Percentiles rank a stretch among this genome's conserved stretches.
Conservation (phyloP, 2,113 vertebrate genomes). For the Progne subis region DNA sequence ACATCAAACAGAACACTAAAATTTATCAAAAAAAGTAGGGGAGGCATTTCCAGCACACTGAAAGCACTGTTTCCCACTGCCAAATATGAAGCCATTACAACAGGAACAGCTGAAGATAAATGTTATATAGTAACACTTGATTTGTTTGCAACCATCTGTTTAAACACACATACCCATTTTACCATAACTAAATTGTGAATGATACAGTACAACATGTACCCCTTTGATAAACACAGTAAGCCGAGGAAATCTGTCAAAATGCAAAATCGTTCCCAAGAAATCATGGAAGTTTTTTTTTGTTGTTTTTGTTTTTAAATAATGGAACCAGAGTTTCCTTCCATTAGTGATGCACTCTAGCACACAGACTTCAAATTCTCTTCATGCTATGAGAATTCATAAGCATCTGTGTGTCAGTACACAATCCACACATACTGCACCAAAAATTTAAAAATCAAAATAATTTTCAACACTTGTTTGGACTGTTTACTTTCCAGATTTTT, state of each 20-base stretch:
- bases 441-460: neutral
- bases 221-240: neutral
- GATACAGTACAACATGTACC: neutral
- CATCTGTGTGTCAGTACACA: neutral
- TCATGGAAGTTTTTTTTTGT: neutral
- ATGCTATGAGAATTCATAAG: neutral
- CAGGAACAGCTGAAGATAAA: neutral
- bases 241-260: neutral
- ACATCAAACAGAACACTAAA: neutral
- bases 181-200: neutral
- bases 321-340: neutral
- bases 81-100: neutral
- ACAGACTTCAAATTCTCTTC: neutral
- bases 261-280: neutral
- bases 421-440: neutral
- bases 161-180: neutral
- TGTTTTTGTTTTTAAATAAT: neutral
- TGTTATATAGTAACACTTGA: neutral
- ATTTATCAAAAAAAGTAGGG: neutral
- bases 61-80: neutral
- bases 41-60: neutral
- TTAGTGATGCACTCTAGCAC: neutral
- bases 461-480: neutral
- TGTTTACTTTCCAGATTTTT: neutral
- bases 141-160: neutral